A percentile compares a stretch with the other conserved stretches of the same genome.
These are phyloP conservation scores for Drosophila melanosoma DNA, from an alignment of 2,888 invertebrate genomes.

Conservation along the genomic window DNA sequence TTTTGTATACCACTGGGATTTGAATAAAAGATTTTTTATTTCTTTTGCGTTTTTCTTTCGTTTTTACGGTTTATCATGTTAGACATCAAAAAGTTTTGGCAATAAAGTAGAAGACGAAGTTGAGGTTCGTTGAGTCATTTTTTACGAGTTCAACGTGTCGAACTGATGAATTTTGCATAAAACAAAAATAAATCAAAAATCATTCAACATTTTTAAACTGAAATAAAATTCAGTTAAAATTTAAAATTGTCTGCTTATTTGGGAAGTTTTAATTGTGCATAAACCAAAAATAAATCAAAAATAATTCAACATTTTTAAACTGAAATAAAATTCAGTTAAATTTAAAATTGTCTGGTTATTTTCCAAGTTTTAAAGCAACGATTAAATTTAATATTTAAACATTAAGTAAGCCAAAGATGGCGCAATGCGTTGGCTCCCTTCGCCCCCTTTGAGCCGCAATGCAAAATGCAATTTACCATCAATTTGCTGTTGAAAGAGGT, in stretches of 20 bases:
- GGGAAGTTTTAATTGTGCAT: neutral
- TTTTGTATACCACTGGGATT: slow-evolving; percentile 35
- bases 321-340: neutral
- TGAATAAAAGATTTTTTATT: slow-evolving; percentile 2
- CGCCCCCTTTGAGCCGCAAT: neutral
- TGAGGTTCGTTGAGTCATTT: slow-evolving; percentile 2
- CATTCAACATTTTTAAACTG: neutral
- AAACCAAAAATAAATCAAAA: neutral
- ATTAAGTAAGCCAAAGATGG: neutral
- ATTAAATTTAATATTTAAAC: neutral
- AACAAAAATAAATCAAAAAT: neutral
- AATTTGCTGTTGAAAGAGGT: slow-evolving; percentile 7
- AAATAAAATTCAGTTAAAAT: neutral
- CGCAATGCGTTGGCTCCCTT: no score
- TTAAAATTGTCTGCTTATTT: neutral
- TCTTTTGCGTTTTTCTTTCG: slow-evolving; percentile 6
- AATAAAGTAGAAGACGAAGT: slow-evolving; percentile 27
- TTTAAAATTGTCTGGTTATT: neutral
- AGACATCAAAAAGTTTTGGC: slow-evolving; percentile 47
- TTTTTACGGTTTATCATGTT: slow-evolving; percentile 30
- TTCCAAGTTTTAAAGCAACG: neutral
- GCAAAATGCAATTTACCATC: slow-evolving; percentile 25
- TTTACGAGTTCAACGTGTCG: slow-evolving; percentile 5
- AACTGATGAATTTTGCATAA: neutral
- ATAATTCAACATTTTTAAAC: neutral